Base-by-base conservation (phyloP, 2,888 invertebrate species). In the Tridacna crocea region DNA sequence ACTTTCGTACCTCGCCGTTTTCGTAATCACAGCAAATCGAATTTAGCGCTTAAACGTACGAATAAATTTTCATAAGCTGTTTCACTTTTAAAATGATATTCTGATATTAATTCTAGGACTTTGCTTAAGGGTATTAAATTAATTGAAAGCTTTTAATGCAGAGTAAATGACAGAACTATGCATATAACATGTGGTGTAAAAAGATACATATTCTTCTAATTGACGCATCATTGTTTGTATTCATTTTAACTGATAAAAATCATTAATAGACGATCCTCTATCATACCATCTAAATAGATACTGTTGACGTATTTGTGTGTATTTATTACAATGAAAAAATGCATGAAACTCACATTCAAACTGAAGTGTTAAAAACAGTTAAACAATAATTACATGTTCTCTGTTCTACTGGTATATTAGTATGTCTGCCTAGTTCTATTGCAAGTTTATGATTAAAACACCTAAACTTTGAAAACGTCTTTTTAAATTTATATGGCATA, bases 261-360 rank as follows among this genome's bases (percentile, higher is more conserved):
- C 55, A 55, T 55, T 55, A 55, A 55, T 19, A 19, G 55, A 19
- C n/a, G 55, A 19, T 55, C 55, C 55, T n/a, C n/a, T 55, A 19
- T 55, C n/a, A n/a, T 55, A 55, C 55, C 55, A 55, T 6, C 55
- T 55, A n/a, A 55, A 55, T 55, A 55, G 1, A 55, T 61, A 61
- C 15, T 74, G 24, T 17, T 74, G 17, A 12, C 74, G 17, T 46
- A 74, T n/a, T 17, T 11, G 22, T 27, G 22, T 26, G 60, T 51
- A 76, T 68, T 66, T 76, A 11, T 19, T 2, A 55, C 68, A 76
- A 17, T 36, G 26, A 46, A 76, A 70, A 60, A 77, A 77, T 11
- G 68, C 70, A 77, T 70, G 77, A 77, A 55, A 70, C 26, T 77
- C 77, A 60, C 46, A 58, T 47, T 77, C 77, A 46, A 77, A 58